Percentiles rank a stretch among this genome's conserved stretches.
Evolutionary conservation across 2,797 vertebrate species (phyloP).

Genomic region (Galago senegalensis): DNA sequence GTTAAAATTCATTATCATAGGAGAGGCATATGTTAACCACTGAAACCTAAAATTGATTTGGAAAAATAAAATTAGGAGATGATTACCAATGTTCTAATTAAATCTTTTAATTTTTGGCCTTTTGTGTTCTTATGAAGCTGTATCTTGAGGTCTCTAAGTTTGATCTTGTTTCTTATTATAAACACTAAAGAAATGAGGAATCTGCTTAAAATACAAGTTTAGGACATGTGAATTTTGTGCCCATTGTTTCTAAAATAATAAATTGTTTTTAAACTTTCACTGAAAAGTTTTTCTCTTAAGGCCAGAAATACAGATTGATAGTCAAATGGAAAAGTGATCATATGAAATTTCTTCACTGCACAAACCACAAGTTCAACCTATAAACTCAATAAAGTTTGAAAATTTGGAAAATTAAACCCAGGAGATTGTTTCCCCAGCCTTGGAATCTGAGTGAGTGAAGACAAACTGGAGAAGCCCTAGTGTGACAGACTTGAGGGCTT

Average conservation of each 20-base stretch:
- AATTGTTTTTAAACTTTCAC: not conserved
- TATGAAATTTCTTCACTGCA: slow-evolving; percentile 54
- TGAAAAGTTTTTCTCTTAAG: slow-evolving; percentile 50
- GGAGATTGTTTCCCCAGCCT: slow-evolving; percentile 57
- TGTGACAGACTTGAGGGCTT: slow-evolving; percentile 7
- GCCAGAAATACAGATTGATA: slow-evolving; percentile 53
- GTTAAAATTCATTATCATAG: slow-evolving; percentile 64
- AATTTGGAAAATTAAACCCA: slow-evolving; percentile 59
- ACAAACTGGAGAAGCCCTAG: slow-evolving; percentile 41
- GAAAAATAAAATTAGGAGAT: slow-evolving; percentile 78
- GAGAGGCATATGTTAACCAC: slow-evolving; percentile 29
- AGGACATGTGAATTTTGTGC: slow-evolving; percentile 20
- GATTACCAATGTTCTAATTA: slow-evolving; percentile 68
- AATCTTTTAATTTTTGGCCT: slow-evolving; percentile 76
- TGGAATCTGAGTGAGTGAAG: slow-evolving; percentile 64
- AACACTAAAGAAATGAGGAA: slow-evolving; percentile 37
- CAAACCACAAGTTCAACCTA: slow-evolving; percentile 20
- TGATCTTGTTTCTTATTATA: slow-evolving; percentile 46
- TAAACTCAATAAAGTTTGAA: slow-evolving; percentile 59
- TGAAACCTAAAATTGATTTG: slow-evolving; percentile 64
- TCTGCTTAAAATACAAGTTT: slow-evolving; percentile 23
- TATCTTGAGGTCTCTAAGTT: slow-evolving; percentile 53
- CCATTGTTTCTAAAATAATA: slow-evolving; percentile 65
- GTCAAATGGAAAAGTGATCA: slow-evolving; percentile 51
- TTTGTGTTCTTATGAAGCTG: slow-evolving; percentile 54